Base-by-base conservation (phyloP, 2,113 vertebrate species). In the Oncorhynchus masou region DNA sequence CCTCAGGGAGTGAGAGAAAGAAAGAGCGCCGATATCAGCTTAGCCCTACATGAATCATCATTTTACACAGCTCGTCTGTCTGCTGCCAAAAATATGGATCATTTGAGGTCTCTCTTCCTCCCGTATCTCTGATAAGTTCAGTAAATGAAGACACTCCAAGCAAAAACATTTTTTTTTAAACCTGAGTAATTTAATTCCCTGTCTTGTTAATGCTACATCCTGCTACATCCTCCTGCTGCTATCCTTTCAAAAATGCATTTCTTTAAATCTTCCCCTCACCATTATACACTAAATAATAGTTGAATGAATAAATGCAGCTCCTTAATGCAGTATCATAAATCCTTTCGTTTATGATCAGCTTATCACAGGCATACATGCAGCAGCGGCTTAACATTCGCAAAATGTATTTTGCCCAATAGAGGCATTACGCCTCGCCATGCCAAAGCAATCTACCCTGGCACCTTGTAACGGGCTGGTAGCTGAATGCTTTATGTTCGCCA, bases 281-380 rank as follows among this genome's bases (percentile, higher is more conserved):
- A 82, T 86, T 83, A 79, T 87, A 84, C 66, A 67, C 71, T 68
- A 65, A 83, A 89, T 87, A 89, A 91, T 77, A 88, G 84, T 51
- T 77, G 74, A 88, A 89, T 77, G 83, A 87, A 87, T 75, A 86
- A 81, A 86, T 85, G 76, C 79, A 74, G 79, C 76, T 81, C 75
- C 82, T 91, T 89, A 88, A 88, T 87, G 85, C 62, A 57, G 75
- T 80, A 89, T 88, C 85, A 84, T 79, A 91, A 88, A 88, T 88
- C 86, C 83, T 66, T 64, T 57, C 65, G 65, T 87, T 88, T 87
- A 86, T 88, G 81, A 90, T 88, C 81, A 85, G 74, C 74, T 88
- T 90, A 88, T 90, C 85, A 83, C 82, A 87, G 81, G 81, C 70
- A 83, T 67, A 81, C 88, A 90, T 6, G 22, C 79, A 74, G 81